Evolutionary conservation across 2,113 vertebrate genomes (phyloP).

Genomic region (Calypte anna): DNA sequence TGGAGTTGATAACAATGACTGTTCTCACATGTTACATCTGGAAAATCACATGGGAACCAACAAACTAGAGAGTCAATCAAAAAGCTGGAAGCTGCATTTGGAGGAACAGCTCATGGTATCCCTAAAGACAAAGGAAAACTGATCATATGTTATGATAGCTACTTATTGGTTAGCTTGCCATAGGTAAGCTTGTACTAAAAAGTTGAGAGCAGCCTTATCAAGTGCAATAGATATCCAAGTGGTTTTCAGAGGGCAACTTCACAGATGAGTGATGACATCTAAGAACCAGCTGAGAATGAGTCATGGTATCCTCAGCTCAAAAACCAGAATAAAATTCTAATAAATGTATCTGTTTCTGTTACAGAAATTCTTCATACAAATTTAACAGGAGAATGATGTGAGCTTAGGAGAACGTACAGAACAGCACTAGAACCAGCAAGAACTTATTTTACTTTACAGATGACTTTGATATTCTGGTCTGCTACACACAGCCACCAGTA

Average conservation of each 20-base stretch:
- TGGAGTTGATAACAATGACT: neutral
- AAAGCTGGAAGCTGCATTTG: neutral
- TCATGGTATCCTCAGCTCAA: neutral
- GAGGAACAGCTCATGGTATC: neutral
- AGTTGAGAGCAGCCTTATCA: neutral
- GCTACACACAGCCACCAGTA: neutral
- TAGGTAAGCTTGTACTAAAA: neutral
- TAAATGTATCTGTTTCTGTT: neutral
- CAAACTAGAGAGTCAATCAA: neutral
- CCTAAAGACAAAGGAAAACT: neutral
- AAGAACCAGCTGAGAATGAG: neutral
- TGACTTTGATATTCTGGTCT: neutral
- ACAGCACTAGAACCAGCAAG: neutral
- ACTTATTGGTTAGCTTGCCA: neutral
- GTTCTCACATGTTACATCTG: neutral
- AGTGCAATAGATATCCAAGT: neutral
- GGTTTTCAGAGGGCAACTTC: neutral
- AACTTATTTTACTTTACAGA: neutral
- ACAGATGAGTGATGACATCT: neutral
- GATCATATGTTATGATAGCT: neutral
- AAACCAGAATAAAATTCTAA: neutral
- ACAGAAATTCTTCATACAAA: neutral
- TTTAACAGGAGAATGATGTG: neutral
- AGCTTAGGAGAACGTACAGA: neutral
- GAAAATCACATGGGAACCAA: neutral